phyloP scores from a whole-genome alignment of 2,113 vertebrate species.

The Bettongia penicillata region DNA sequence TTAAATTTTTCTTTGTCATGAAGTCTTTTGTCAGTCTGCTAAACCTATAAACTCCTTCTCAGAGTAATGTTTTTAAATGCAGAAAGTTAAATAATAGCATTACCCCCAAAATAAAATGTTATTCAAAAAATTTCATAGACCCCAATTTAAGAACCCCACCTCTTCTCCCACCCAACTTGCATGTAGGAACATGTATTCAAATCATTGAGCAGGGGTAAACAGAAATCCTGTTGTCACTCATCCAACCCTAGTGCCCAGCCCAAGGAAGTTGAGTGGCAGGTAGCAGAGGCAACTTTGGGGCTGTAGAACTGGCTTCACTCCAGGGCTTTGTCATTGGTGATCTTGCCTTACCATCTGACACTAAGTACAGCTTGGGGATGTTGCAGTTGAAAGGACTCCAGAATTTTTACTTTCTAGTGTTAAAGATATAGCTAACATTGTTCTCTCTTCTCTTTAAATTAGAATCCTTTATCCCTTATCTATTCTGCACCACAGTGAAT shows the following conservation, averaged over 20 bases:
- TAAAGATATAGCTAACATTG: neutral
- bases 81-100: neutral
- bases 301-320: neutral
- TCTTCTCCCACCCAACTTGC: neutral
- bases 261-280: neutral
- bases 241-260: neutral
- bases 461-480: neutral
- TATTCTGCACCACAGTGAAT: neutral
- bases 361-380: neutral
- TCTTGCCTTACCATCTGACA: neutral
- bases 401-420: neutral
- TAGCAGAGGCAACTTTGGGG: neutral
- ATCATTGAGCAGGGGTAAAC: neutral
- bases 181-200: neutral
- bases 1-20: neutral
- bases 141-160: neutral
- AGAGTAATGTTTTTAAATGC: neutral
- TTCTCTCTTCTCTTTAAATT: neutral
- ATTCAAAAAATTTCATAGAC: neutral
- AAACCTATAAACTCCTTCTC: neutral
- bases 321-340: neutral
- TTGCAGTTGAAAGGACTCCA: conserved; percentile 2
- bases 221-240: neutral
- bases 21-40: neutral
- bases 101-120: neutral